phyloP scores from a whole-genome alignment of 2,113 vertebrate genomes.

The Scartelaos histophorus region DNA sequence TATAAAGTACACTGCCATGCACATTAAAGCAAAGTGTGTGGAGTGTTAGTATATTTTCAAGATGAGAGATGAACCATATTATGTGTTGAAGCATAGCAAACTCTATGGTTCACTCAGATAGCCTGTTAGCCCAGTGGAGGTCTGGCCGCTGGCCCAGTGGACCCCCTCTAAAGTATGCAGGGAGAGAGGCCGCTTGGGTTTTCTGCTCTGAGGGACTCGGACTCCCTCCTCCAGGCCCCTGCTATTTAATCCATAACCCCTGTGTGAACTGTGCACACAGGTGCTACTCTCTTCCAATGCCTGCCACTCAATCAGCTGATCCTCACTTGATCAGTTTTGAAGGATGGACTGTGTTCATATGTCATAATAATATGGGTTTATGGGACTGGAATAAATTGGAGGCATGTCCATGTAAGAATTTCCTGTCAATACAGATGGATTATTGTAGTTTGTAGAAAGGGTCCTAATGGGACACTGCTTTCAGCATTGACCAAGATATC shows the following conservation, averaged over 20 bases:
- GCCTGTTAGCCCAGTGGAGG: slow-evolving; percentile 32
- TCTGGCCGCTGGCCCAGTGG: slow-evolving; percentile 47
- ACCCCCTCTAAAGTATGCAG: slow-evolving; percentile 43
- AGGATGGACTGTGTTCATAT: neutral
- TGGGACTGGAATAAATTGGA: neutral
- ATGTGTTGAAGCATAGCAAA: slow-evolving; percentile 6
- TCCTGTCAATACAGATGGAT: neutral
- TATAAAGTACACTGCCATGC: slow-evolving; percentile 61
- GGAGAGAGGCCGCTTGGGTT: slow-evolving; percentile 42
- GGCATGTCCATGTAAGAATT: neutral
- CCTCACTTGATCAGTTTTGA: neutral
- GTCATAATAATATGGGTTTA: neutral
- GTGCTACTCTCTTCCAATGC: slow-evolving; percentile 43
- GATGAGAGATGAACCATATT: slow-evolving; percentile 21
- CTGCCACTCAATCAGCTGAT: slow-evolving; percentile 59
- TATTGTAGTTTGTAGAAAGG: neutral
- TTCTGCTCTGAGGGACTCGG: slow-evolving; percentile 42
- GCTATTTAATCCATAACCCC: slow-evolving; percentile 58
- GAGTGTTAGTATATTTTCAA: slow-evolving; percentile 30
- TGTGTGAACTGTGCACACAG: slow-evolving; percentile 52
- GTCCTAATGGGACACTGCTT: neutral
- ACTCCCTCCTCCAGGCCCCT: slow-evolving; percentile 38
- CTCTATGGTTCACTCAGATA: slow-evolving; percentile 30
- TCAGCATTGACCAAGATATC: neutral
- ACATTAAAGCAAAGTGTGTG: slow-evolving; percentile 25